A percentile compares a stretch with the other conserved stretches of the same genome.
phyloP scores from a whole-genome alignment of 2,888 invertebrate species.

The Idaea biselata region DNA sequence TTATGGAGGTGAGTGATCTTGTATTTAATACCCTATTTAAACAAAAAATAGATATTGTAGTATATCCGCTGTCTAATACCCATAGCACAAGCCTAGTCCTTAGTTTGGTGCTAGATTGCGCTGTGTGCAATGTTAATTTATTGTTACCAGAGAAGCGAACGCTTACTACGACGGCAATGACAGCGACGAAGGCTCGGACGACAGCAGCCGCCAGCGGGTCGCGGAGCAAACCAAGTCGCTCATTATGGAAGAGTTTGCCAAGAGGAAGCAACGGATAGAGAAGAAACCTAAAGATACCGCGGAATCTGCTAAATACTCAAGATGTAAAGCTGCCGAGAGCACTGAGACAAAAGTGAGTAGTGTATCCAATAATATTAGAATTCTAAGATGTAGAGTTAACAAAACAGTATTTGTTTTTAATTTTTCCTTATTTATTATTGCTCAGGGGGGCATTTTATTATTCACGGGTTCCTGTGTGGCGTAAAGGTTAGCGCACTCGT shows the following conservation, averaged over 20 bases:
- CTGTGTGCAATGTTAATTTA: background rate
- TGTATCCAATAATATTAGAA: no score
- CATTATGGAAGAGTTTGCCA: constrained; percentile 88
- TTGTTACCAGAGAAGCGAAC: constrained; percentile 64
- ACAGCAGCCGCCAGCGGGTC: constrained; percentile 63
- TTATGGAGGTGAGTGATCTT: no score
- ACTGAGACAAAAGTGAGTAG: constrained; percentile 86
- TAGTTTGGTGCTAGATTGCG: no score
- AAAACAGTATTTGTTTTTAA: background rate
- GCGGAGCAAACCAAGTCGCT: constrained; percentile 84
- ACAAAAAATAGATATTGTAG: no score
- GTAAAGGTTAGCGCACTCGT: no score
- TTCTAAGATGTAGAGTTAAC: background rate
- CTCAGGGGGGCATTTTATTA: no score
- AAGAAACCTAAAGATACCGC: constrained; percentile 70
- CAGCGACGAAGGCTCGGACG: constrained; percentile 63
- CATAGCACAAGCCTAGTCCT: no score
- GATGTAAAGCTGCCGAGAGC: constrained; percentile 86
- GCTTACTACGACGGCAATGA: constrained; percentile 63
- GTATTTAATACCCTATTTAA: no score
- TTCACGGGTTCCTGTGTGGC: no score
- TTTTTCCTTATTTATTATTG: no score
- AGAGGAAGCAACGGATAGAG: constrained; percentile 79
- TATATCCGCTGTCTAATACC: no score
- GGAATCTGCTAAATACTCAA: constrained; percentile 82